Conservation (phyloP, 2,888 invertebrate species). For the Folsomia manolachei region DNA sequence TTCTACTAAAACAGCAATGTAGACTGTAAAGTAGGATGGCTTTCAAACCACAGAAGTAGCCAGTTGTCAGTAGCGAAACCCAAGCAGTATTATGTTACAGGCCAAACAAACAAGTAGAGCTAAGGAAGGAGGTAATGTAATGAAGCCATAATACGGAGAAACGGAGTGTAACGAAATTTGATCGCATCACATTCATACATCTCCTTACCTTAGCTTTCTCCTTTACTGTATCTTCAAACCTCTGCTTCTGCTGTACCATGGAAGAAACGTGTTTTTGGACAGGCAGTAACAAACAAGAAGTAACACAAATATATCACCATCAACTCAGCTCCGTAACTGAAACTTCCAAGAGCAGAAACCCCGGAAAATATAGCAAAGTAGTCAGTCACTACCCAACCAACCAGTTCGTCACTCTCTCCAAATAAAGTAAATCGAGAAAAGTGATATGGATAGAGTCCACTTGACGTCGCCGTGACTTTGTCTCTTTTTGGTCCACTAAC, state of each 20-base stretch:
- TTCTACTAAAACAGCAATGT: too few species aligned
- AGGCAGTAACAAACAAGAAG: neutral
- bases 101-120: neutral
- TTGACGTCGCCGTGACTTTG: neutral
- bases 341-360: too few species aligned
- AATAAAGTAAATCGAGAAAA: neutral
- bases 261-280: neutral
- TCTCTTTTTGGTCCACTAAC: neutral
- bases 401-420: neutral
- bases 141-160: neutral
- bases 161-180: neutral
- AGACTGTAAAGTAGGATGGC: too few species aligned
- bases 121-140: neutral
- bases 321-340: too few species aligned
- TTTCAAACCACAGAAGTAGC: neutral
- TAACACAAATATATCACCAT: neutral
- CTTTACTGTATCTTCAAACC: neutral
- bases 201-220: neutral
- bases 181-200: neutral
- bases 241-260: neutral
- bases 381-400: neutral
- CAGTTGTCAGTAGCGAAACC: neutral
- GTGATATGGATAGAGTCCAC: neutral
- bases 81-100: neutral
- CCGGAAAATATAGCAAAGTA: neutral